Evolutionary conservation across 2,888 invertebrate genomes (phyloP).

Genomic region (Athalia cordata): DNA sequence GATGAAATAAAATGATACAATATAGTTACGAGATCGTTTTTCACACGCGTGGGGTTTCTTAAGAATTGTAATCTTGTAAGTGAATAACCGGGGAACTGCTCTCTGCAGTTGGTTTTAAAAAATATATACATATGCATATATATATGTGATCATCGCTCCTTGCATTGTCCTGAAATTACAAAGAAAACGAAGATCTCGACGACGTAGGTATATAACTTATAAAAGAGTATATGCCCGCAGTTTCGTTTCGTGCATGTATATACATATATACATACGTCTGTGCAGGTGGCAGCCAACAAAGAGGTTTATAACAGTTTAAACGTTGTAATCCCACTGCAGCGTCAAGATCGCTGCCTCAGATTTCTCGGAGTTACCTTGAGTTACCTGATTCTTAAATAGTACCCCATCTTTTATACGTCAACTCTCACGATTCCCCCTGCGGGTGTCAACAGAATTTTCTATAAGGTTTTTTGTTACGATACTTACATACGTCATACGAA

Average conservation of each 20-base stretch:
- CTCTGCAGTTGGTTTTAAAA: too few relatives aligned
- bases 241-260: slow-evolving; percentile 1
- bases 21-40: too few relatives aligned
- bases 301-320: slow-evolving; percentile 40
- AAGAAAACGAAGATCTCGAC: too few relatives aligned
- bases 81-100: too few relatives aligned
- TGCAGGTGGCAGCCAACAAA: slow-evolving; percentile 33
- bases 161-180: too few relatives aligned
- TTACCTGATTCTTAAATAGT: slow-evolving; percentile 35
- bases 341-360: slow-evolving; percentile 40
- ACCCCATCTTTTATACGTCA: not conserved
- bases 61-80: too few relatives aligned
- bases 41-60: too few relatives aligned
- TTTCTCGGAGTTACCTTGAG: slow-evolving; percentile 40
- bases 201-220: too few relatives aligned
- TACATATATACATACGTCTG: not conserved
- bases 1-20: too few relatives aligned
- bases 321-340: slow-evolving; percentile 31
- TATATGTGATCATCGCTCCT: too few relatives aligned
- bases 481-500: not conserved
- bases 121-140: too few relatives aligned
- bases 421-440: slow-evolving; percentile 14
- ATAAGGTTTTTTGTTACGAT: not conserved
- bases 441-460: not conserved
- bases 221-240: not conserved